Evolutionary conservation across 2,113 vertebrate species (phyloP), one percentile per base, ranked within the genome.

Genomic region (Atherinomorus stipes): DNA sequence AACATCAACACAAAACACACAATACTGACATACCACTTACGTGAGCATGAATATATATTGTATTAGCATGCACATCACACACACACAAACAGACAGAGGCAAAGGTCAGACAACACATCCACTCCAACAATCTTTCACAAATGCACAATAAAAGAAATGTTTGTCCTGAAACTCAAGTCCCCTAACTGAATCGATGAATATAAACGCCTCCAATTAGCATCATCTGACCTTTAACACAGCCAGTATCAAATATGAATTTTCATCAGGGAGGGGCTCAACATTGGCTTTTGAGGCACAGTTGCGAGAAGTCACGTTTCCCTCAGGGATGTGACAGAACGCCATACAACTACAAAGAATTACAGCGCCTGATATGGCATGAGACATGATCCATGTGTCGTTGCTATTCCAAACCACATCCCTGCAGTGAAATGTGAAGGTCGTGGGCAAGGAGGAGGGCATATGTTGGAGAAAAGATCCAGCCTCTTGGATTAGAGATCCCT

Each of bases 351-450:
- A n/a, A 71, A 56, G 71, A 82, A 72, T 52, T 60, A 76, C 52
- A 61, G 68, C 4, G 0, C 22, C 25, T 54, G 38, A 53, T 61
- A 71, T 60, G 57, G 38, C 58, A 45, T 63, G 75, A 62, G 85
- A 83, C 16, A 22, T n/a, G 25, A 34, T 40, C 4, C 54, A 67
- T 60, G 68, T 70, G 45, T 57, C 25, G 49, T 88, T 88, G 66
- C 49, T 71, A 81, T 90, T 88, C 84, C 82, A 50, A 67, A 76
- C 59, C 9, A 51, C 68, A 66, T 72, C 62, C 37, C 71, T 47
- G 64, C 68, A 78, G 70, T 71, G 75, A 86, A 79, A 85, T 67
- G 81, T 83, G 81, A 93, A 91, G 77, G 85, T 91, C 71, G 49
- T 15, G 58, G 51, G 59, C 53, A 75, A 71, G 51, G 79, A 78